phyloP scores from a whole-genome alignment of 1,140 invertebrate species.

The Belonocnema kinseyi region DNA sequence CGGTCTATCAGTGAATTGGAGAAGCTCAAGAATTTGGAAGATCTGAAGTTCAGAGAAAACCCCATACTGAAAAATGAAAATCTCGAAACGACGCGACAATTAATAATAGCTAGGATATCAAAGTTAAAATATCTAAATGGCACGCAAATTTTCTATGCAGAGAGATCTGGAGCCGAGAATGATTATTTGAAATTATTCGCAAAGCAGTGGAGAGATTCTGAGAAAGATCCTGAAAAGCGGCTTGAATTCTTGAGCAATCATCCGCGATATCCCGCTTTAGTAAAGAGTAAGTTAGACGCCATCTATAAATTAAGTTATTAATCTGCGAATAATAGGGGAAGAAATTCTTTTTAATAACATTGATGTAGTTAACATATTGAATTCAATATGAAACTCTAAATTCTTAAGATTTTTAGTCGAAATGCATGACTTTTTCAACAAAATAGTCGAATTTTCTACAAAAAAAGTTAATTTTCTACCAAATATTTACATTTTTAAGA shows the following conservation, averaged over 20 bases:
- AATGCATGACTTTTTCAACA: no score
- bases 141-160: slow-evolving; percentile 79
- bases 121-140: slow-evolving; percentile 81
- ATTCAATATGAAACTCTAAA: no score
- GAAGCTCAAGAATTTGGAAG: slow-evolving; percentile 83
- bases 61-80: slow-evolving; percentile 82
- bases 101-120: slow-evolving; percentile 85
- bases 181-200: slow-evolving; percentile 91
- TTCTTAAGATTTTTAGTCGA: no score
- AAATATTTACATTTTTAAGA: no score
- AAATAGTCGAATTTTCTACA: no score
- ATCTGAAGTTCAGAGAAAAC: slow-evolving; percentile 85
- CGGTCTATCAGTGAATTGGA: slow-evolving; percentile 87
- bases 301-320: no score
- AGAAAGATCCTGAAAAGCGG: slow-evolving; percentile 70
- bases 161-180: slow-evolving; percentile 89
- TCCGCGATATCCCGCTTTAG: slow-evolving; percentile 82
- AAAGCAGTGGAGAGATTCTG: slow-evolving; percentile 81
- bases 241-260: slow-evolving; percentile 82
- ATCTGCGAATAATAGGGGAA: no score
- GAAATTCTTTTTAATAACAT: no score
- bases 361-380: no score
- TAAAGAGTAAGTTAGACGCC: slow-evolving; percentile 74
- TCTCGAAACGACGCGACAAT: slow-evolving; percentile 83
- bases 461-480: no score